Evolutionary conservation across 2,888 invertebrate species (phyloP).

Genomic region (Epistrophe eligans): DNA sequence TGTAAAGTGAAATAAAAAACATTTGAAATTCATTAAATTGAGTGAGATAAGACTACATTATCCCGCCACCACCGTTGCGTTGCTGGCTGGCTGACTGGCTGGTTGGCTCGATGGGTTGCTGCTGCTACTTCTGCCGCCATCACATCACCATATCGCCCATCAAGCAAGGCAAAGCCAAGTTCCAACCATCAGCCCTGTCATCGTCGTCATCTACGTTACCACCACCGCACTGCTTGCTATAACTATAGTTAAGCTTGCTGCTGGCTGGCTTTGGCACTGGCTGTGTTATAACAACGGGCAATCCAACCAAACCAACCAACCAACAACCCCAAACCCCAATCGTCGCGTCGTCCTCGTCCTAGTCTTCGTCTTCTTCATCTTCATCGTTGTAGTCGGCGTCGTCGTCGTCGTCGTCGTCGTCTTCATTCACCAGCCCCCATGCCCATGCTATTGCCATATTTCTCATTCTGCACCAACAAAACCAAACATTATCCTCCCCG

Average conservation of each 20-base stretch:
- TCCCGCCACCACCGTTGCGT: conserved; percentile 48
- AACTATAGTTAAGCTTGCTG: background rate
- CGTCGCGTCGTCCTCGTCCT: background rate
- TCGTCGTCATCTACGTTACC: conserved; percentile 75
- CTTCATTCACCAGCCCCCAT: conserved; percentile 24
- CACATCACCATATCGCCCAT: conserved; percentile 37
- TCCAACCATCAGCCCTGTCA: conserved; percentile 72
- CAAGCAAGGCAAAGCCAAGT: conserved; percentile 49
- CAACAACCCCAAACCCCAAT: conserved; percentile 25
- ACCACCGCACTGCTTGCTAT: conserved; percentile 36
- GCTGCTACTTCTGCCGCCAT: conserved; percentile 24
- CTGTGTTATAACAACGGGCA: conserved; percentile 62
- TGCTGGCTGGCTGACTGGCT: too few species aligned
- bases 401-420: background rate
- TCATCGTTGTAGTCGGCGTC: too few species aligned
- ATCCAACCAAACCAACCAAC: conserved; percentile 24
- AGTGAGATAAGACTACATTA: conserved; percentile 75
- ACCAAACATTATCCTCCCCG: conserved; percentile 38
- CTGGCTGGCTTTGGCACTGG: conserved; percentile 41
- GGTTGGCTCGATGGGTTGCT: too few species aligned
- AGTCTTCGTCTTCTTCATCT: background rate
- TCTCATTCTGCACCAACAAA: conserved; percentile 30
- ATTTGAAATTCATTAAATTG: conserved; percentile 75
- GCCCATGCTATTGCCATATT: background rate
- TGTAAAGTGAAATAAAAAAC: conserved; percentile 70